A percentile compares a stretch with the other conserved stretches of the same genome.
Conservation (phyloP, 2,888 invertebrate species). For the Anoncus sp. region DNA sequence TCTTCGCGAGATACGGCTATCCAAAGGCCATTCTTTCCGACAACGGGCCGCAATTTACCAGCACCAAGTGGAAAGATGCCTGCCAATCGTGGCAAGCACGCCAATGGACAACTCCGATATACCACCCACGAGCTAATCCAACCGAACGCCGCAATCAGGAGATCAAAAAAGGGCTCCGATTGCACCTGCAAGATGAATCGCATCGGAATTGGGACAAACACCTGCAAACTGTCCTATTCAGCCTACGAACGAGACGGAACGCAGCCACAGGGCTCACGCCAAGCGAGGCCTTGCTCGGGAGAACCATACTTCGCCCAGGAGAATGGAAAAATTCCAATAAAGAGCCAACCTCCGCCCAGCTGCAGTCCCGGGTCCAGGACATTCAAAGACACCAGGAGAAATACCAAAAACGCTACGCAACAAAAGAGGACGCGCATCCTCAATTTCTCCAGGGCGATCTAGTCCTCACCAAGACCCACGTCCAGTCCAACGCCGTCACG, state of each 20-base stretch:
- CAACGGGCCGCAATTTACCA: slow-evolving; percentile 16
- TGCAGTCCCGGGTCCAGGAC: too few species aligned
- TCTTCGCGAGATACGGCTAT: slow-evolving; percentile 7
- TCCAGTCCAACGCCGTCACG: neutral
- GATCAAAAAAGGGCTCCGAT: neutral
- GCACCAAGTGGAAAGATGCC: slow-evolving; percentile 22
- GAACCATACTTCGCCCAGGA: neutral
- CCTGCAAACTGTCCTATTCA: neutral
- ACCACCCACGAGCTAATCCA: too few species aligned
- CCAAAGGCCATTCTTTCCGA: slow-evolving; percentile 33
- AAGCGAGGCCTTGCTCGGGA: neutral
- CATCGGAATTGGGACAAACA: neutral
- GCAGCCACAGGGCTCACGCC: neutral
- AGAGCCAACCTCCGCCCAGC: too few species aligned
- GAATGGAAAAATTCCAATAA: neutral
- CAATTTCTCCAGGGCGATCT: neutral
- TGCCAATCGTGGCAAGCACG: slow-evolving; percentile 43
- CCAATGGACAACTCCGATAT: slow-evolving; percentile 65
- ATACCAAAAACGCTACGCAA: neutral
- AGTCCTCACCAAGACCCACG: neutral
- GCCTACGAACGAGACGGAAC: neutral
- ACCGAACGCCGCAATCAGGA: neutral
- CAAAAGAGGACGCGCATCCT: neutral
- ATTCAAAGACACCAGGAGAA: neutral
- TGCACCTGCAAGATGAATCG: neutral